A percentile compares a stretch with the other conserved stretches of the same genome.
phyloP scores from a whole-genome alignment of 1,140 invertebrate species.

The Leptestheria dahalacensis region DNA sequence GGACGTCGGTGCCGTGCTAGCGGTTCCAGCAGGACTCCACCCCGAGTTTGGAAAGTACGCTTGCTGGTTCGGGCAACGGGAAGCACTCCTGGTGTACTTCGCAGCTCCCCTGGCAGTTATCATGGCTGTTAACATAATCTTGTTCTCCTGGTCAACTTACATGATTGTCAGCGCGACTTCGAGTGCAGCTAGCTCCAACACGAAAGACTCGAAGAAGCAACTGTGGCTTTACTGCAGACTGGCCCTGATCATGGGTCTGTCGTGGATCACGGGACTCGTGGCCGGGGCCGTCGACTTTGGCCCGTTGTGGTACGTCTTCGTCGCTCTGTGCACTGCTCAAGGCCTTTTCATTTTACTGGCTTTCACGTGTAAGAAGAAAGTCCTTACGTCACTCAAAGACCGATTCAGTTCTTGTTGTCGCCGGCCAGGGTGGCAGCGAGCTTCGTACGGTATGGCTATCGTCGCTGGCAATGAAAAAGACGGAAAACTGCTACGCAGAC shows the following conservation, averaged over 20 bases:
- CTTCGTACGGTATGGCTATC: background rate
- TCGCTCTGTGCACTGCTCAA: conserved; percentile 39
- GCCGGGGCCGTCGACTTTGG: conserved; percentile 31
- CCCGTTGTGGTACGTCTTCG: conserved; percentile 36
- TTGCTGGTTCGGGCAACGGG: conserved; percentile 39
- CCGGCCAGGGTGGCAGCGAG: background rate
- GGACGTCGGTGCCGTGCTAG: conserved; percentile 20
- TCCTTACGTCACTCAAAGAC: conserved; percentile 23
- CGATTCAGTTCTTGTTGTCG: background rate
- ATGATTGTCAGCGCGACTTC: conserved; percentile 35
- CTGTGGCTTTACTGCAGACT: conserved; percentile 40
- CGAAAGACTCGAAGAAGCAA: conserved; percentile 24
- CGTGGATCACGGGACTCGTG: conserved; percentile 36
- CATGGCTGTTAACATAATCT: conserved; percentile 33
- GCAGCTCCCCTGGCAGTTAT: conserved; percentile 33
- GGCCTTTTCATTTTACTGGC: conserved; percentile 42
- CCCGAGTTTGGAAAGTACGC: conserved; percentile 32
- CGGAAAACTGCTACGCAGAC: background rate
- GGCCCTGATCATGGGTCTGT: conserved; percentile 36
- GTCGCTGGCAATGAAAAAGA: background rate
- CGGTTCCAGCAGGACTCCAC: conserved; percentile 26
- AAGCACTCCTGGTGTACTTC: conserved; percentile 37
- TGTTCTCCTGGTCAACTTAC: conserved; percentile 34
- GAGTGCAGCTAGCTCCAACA: conserved; percentile 5
- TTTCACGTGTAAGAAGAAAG: conserved; percentile 36